Percentiles rank a stretch among this genome's conserved stretches.
These are phyloP conservation scores for Eurystomus gularis DNA, from an alignment of 2,113 vertebrate genomes.

Conservation along the genomic window DNA sequence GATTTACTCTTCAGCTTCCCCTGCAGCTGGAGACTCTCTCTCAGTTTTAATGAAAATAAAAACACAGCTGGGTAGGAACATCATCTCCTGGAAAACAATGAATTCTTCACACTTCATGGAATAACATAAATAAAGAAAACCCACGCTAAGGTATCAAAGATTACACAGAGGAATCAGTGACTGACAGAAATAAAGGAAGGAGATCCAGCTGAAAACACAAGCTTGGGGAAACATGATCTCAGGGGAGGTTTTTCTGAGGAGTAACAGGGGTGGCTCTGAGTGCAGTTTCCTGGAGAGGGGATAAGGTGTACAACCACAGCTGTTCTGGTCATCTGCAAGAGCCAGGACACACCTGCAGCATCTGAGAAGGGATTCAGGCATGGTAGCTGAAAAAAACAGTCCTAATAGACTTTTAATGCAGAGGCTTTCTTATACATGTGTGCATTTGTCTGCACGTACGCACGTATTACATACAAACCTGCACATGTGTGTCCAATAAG, in stretches of 20 bases:
- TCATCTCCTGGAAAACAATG: constrained; percentile 26
- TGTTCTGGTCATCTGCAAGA: background rate
- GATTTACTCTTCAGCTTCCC: constrained; percentile 16
- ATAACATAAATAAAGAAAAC: constrained; percentile 21
- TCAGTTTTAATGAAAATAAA: constrained; percentile 46
- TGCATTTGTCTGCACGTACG: accelerated
- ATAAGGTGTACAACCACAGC: background rate
- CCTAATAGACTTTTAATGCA: background rate
- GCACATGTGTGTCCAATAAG: accelerated
- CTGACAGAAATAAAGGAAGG: background rate
- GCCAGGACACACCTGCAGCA: background rate
- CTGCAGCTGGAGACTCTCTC: background rate
- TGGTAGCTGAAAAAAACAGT: background rate
- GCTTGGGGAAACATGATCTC: background rate
- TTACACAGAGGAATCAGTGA: background rate
- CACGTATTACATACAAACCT: background rate
- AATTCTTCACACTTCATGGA: constrained; percentile 46
- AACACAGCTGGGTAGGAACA: constrained; percentile 32
- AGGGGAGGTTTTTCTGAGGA: background rate
- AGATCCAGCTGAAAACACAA: background rate
- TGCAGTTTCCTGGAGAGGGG: background rate
- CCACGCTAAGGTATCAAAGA: background rate
- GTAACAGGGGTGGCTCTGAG: background rate
- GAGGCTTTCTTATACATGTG: background rate
- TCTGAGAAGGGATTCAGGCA: background rate